Evolutionary conservation across 2,113 vertebrate species (phyloP).

Genomic region (Seriola rivoliana): DNA sequence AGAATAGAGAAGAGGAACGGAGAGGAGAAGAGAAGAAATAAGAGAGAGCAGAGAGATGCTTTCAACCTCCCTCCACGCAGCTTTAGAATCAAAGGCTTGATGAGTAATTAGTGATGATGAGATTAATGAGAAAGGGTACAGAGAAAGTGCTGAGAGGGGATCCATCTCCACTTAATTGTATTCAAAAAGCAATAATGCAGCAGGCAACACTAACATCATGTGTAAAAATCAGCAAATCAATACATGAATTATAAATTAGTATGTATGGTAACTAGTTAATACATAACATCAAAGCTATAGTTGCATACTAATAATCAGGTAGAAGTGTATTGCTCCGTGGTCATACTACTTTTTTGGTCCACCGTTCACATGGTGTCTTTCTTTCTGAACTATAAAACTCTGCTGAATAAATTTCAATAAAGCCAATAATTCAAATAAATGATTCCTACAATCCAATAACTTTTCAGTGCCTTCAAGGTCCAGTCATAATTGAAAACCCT

Average conservation of each 20-base stretch:
- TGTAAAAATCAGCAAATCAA: conserved; percentile 37
- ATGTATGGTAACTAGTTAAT: conserved; percentile 18
- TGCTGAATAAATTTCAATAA: background rate
- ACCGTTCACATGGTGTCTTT: background rate
- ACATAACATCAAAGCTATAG: conserved; percentile 33
- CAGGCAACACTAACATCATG: conserved; percentile 5
- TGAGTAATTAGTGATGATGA: conserved; percentile 74
- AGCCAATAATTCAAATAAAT: background rate
- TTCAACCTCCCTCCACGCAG: conserved; percentile 48
- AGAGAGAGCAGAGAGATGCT: conserved; percentile 30
- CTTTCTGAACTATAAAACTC: background rate
- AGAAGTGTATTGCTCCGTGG: background rate
- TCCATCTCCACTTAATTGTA: conserved; percentile 43
- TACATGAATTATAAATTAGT: background rate
- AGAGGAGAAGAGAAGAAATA: conserved; percentile 3
- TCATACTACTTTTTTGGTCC: background rate
- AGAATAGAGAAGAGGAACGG: background rate
- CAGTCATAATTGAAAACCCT: background rate
- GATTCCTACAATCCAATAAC: background rate
- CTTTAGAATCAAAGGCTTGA: conserved; percentile 78
- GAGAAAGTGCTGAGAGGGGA: conserved; percentile 46
- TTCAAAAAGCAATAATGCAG: conserved; percentile 40
- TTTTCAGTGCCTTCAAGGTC: background rate
- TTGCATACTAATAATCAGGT: conserved; percentile 6
- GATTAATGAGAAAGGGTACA: conserved; percentile 70